Evolutionary conservation across 2,113 vertebrate genomes (phyloP), one percentile per base, ranked within the genome.

Genomic region (Conger conger): DNA sequence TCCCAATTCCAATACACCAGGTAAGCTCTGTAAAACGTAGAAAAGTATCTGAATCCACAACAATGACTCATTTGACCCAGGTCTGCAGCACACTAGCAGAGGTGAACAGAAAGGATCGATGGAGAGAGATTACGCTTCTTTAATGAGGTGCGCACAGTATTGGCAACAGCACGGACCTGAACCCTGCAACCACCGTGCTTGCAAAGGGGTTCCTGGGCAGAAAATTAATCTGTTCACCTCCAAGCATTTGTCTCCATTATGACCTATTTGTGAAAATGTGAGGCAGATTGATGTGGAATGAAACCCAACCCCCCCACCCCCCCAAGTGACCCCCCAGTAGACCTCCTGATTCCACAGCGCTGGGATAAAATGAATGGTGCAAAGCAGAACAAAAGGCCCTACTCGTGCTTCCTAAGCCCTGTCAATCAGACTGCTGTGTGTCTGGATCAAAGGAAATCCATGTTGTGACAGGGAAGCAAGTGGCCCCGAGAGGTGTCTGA

Each of bases 361-460:
- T 33, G 79, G 38, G 45, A 18, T 20, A 35, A 36, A 80, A 80
- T 80, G 5, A 80, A 80, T 45, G 78, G 15, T 27, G 37, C 1
- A 3, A 0, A 23, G 78, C 37, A 9, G 15, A 15, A 27, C 20
- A 27, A 38, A 27, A 42, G 15, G 16, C 40, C 35, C 40, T 42
- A 37, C 38, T 37, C 30, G 79, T 20, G 42, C 37, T 80, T 50
- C 38, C 23, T 54, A 57, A 78, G 40, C 13, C 79, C 18, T 80
- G 79, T 50, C 42, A 30, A 4, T 80, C 42, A 30, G 7, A 53
- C 5, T 33, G 16, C 77, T 17, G 23, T 8, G 36, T 79, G 38
- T 40, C 77, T 38, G 79, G 42, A 42, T 80, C 79, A 80, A 80
- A 45, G 79, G 23, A 50, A 45, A 80, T 30, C 79, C 11, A 4